Conservation (phyloP, 1,140 invertebrate genomes). For the Drosophila pectinifera region DNA sequence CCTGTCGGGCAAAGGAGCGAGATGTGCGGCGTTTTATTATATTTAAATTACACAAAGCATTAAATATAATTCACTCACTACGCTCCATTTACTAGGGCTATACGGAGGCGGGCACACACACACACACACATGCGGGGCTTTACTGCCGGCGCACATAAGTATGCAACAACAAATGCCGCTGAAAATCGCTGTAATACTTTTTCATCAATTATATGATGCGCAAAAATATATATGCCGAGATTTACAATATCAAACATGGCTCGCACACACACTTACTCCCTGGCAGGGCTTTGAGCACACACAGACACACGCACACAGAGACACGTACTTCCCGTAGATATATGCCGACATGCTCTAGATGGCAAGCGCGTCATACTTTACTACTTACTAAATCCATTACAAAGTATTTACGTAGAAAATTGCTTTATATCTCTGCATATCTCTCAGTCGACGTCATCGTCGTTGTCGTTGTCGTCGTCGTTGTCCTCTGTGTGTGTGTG, state of each 20-base stretch:
- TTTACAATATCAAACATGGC: slow-evolving; percentile 79
- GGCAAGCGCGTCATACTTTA: slow-evolving; percentile 82
- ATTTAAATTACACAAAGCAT: slow-evolving; percentile 83
- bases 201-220: slow-evolving; percentile 83
- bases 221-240: slow-evolving; percentile 76
- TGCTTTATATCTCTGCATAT: slow-evolving; percentile 83
- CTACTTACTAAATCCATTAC: slow-evolving; percentile 84
- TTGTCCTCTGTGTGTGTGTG: slow-evolving; percentile 42
- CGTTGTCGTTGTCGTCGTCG: slow-evolving; percentile 48
- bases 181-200: slow-evolving; percentile 83
- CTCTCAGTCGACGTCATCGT: slow-evolving; percentile 66
- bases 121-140: slow-evolving; percentile 22
- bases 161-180: slow-evolving; percentile 60
- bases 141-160: slow-evolving; percentile 43
- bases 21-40: slow-evolving; percentile 71
- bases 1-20: slow-evolving; percentile 12
- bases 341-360: slow-evolving; percentile 75
- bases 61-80: slow-evolving; percentile 82
- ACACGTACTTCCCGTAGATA: slow-evolving; percentile 28
- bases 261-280: slow-evolving; percentile 35
- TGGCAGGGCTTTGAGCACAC: slow-evolving; percentile 41
- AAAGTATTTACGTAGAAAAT: slow-evolving; percentile 84
- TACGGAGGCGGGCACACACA: slow-evolving; percentile 38
- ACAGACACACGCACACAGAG: slow-evolving; percentile 11
- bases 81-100: slow-evolving; percentile 81